A percentile compares a stretch with the other conserved stretches of the same genome.
These are phyloP conservation scores for Todus mexicanus DNA, from an alignment of 2,797 vertebrate species.

Conservation along the genomic window DNA sequence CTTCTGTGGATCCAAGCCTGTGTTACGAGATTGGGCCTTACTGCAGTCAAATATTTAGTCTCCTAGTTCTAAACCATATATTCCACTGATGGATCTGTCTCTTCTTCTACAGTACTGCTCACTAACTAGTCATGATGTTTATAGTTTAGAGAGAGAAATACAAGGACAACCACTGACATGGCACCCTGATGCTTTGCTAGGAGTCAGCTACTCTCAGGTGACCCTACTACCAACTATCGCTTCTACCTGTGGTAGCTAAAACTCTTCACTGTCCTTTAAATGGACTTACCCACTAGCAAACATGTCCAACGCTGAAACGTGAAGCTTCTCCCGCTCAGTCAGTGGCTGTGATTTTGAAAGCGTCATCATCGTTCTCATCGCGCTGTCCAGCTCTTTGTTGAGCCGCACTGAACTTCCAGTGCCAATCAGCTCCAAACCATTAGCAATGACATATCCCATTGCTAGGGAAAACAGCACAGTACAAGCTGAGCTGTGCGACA, in stretches of 20 bases:
- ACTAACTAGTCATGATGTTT: not conserved
- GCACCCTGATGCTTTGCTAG: not conserved
- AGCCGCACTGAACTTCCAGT: conserved; percentile 67
- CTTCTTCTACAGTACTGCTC: not conserved
- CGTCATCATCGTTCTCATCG: conserved; percentile 76
- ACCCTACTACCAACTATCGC: not conserved
- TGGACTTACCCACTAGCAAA: conserved; percentile 86
- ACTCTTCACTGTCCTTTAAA: not conserved
- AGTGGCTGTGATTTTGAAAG: conserved; percentile 80
- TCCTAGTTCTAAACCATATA: not conserved
- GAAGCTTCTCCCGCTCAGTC: conserved; percentile 83
- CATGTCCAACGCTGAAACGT: conserved; percentile 82
- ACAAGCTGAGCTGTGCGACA: no score
- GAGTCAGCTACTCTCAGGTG: not conserved
- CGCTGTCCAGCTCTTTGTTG: conserved; percentile 77
- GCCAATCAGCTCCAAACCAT: no score
- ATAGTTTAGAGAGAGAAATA: not conserved
- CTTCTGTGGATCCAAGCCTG: not conserved
- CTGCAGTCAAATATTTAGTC: not conserved
- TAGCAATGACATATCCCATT: no score
- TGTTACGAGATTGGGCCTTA: not conserved
- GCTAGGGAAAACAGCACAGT: no score
- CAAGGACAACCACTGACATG: not conserved
- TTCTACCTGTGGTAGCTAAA: not conserved
- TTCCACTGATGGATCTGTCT: not conserved